These are phyloP conservation scores for mouse (Mus musculus) DNA, from an alignment of 2,113 vertebrate genomes.

Conservation along the genomic window DNA sequence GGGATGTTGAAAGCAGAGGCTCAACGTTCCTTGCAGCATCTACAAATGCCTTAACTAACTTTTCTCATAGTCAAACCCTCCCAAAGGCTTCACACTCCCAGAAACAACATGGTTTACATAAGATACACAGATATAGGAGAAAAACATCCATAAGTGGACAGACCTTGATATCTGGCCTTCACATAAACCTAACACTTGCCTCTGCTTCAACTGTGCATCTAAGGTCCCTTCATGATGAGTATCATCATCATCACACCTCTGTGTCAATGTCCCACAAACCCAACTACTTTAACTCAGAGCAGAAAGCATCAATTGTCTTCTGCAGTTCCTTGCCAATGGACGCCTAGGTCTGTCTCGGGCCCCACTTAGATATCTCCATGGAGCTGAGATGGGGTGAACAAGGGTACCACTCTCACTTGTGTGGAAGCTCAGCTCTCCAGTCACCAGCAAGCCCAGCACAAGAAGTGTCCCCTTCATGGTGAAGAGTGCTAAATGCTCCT, in stretches of 20 bases:
- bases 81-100: neutral
- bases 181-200: neutral
- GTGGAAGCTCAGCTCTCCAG: too few species aligned
- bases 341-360: neutral
- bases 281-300: rapidly evolving
- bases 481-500: neutral
- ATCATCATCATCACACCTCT: too few species aligned
- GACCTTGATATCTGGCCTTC: neutral
- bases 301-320: neutral
- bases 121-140: neutral
- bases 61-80: rapidly evolving
- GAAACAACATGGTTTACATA: neutral
- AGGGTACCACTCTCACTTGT: too few species aligned
- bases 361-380: neutral
- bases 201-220: too few species aligned
- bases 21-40: too few species aligned
- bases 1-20: too few species aligned
- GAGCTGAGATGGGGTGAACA: too few species aligned
- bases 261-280: neutral
- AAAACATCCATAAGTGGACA: rapidly evolving
- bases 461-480: slow-evolving; percentile 51
- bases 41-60: too few species aligned
- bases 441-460: slow-evolving; percentile 49
- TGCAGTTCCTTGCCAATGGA: neutral
- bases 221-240: neutral